These are phyloP conservation scores for Rhinatrema bivittatum DNA, from an alignment of 2,797 vertebrate genomes.

Conservation along the genomic window DNA sequence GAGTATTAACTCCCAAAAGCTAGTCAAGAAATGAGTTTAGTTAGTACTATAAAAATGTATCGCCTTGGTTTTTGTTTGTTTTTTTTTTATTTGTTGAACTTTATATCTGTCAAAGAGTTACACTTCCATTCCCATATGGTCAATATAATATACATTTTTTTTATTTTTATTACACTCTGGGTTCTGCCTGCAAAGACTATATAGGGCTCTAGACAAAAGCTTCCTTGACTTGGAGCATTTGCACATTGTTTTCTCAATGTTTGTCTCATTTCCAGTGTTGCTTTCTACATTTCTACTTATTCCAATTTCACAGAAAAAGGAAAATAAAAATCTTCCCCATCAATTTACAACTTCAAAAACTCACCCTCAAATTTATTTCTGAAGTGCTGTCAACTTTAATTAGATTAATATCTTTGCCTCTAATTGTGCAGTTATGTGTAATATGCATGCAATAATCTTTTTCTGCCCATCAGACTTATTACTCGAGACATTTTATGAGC, in stretches of 20 bases:
- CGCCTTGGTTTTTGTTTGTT: no score
- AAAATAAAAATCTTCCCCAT: constrained; percentile 40
- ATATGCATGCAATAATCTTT: no score
- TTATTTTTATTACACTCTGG: background rate
- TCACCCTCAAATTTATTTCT: constrained; percentile 34
- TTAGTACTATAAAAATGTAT: no score
- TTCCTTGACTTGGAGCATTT: constrained; percentile 10
- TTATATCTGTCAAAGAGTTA: background rate
- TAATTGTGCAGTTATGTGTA: no score
- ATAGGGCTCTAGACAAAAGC: background rate
- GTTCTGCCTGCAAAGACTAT: accelerated
- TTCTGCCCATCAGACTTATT: no score
- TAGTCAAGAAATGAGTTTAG: no score
- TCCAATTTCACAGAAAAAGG: constrained; percentile 40
- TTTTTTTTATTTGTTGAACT: no score
- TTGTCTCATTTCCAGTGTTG: constrained; percentile 23
- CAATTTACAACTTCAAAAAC: constrained; percentile 32
- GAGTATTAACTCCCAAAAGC: no score
- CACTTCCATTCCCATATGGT: background rate
- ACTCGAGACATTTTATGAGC: no score
- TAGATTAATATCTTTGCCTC: no score
- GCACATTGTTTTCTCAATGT: no score
- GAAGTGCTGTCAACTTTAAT: constrained; percentile 43
- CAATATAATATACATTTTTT: no score
- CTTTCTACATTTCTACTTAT: constrained; percentile 5